phyloP scores from a whole-genome alignment of 2,797 vertebrate species.

The Crocodylus rhombifer region DNA sequence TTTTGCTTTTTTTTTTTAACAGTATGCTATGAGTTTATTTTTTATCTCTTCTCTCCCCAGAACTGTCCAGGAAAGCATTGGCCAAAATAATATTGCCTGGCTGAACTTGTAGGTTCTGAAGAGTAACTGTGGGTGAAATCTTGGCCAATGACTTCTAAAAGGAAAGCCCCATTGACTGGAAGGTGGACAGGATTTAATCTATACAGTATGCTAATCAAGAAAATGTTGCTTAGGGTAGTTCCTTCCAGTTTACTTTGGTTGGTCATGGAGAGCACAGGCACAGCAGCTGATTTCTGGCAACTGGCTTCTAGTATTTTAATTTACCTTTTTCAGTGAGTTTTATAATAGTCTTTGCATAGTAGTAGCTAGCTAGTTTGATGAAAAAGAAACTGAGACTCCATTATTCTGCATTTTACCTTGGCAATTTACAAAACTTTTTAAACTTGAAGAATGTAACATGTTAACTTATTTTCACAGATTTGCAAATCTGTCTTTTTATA shows the following conservation, averaged over 20 bases:
- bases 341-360: constrained; percentile 22
- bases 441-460: constrained; percentile 19
- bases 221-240: not conserved
- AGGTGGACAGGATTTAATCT: not conserved
- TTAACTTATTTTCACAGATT: constrained; percentile 57
- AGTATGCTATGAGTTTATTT: no score
- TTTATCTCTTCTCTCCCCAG: no score
- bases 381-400: constrained; percentile 41
- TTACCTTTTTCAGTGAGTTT: not conserved
- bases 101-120: not conserved
- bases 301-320: not conserved
- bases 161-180: not conserved
- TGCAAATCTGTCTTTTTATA: constrained; percentile 66
- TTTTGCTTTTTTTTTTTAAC: no score
- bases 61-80: no score
- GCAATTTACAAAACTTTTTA: not conserved
- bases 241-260: not conserved
- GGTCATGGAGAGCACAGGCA: not conserved
- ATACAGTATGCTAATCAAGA: not conserved
- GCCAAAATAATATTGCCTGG: no score
- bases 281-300: not conserved
- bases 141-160: fast-evolving
- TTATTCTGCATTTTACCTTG: constrained; percentile 47
- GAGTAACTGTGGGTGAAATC: not conserved
- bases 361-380: not conserved